These are phyloP conservation scores for Isaurus tuberculatus DNA, from an alignment of 92 coral and sea anemone species.

Conservation along the genomic window DNA sequence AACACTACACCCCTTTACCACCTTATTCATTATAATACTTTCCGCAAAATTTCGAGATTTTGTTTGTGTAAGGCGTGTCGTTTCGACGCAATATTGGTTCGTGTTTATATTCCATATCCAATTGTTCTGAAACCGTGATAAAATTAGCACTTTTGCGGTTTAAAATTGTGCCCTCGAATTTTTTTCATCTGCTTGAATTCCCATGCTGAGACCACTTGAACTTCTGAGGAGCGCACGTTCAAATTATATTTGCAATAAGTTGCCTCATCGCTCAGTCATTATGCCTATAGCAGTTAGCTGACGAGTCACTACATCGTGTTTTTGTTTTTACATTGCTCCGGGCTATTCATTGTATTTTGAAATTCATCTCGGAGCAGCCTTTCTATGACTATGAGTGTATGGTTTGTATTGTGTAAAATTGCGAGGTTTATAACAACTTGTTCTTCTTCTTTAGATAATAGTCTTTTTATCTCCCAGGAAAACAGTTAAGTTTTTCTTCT, in stretches of 20 bases:
- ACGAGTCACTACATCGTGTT: not conserved
- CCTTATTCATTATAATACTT: not conserved
- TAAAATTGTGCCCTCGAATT: not conserved
- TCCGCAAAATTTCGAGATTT: not conserved
- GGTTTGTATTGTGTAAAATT: not conserved
- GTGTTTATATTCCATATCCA: not conserved
- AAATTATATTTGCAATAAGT: not conserved
- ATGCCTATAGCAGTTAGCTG: not conserved
- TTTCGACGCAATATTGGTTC: slow-evolving; percentile 20
- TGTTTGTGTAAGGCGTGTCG: slow-evolving; percentile 13
- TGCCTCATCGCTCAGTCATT: not conserved
- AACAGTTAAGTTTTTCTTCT: not conserved
- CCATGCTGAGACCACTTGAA: not conserved
- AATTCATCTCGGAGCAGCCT: not conserved
- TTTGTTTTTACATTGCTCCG: slow-evolving; percentile 14
- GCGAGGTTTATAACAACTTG: not conserved
- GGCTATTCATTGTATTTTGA: not conserved
- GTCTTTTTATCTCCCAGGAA: not conserved
- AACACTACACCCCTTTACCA: not conserved
- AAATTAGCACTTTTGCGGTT: not conserved
- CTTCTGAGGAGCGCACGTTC: not conserved
- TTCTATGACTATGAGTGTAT: not conserved
- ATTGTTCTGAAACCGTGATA: not conserved
- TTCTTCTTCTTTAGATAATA: not conserved
- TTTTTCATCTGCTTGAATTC: not conserved